Percentiles rank a stretch among this genome's conserved stretches.
Evolutionary conservation across 2,888 invertebrate species (phyloP).

Genomic region (Oasisia sp.): DNA sequence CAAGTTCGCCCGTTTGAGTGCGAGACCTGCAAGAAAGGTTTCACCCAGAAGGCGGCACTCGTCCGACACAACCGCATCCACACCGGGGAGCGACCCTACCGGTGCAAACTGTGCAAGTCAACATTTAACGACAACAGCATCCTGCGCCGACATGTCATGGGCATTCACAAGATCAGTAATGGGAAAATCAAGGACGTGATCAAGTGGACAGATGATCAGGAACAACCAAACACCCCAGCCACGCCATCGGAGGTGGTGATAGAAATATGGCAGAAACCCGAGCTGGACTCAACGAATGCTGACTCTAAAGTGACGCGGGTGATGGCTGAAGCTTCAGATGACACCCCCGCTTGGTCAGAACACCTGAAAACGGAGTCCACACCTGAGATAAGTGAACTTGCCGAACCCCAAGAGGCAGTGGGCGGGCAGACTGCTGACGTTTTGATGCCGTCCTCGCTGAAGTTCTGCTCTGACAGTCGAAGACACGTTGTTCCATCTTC

Average conservation of each 20-base stretch:
- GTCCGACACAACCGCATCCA: constrained; percentile 28
- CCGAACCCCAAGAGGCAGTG: background rate
- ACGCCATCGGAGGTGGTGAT: background rate
- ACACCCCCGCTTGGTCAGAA: background rate
- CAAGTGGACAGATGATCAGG: background rate
- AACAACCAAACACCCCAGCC: background rate
- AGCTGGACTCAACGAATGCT: background rate
- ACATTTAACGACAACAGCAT: constrained; percentile 34
- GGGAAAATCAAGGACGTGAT: background rate
- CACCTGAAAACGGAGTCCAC: background rate
- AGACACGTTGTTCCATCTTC: background rate
- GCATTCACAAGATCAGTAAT: constrained; percentile 30
- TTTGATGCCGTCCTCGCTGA: background rate
- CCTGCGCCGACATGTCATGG: constrained; percentile 32
- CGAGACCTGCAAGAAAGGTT: constrained; percentile 29
- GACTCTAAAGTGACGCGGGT: background rate
- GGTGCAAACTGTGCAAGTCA: constrained; percentile 29
- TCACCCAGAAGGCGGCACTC: constrained; percentile 32
- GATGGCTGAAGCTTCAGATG: background rate
- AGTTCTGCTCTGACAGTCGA: background rate
- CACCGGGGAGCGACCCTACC: constrained; percentile 29
- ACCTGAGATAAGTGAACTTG: background rate
- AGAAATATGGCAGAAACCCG: background rate
- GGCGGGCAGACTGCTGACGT: background rate
- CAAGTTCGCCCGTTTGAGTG: constrained; percentile 29